phyloP scores from a whole-genome alignment of 2,113 vertebrate genomes.

The Lethenteron camtschaticum region DNA sequence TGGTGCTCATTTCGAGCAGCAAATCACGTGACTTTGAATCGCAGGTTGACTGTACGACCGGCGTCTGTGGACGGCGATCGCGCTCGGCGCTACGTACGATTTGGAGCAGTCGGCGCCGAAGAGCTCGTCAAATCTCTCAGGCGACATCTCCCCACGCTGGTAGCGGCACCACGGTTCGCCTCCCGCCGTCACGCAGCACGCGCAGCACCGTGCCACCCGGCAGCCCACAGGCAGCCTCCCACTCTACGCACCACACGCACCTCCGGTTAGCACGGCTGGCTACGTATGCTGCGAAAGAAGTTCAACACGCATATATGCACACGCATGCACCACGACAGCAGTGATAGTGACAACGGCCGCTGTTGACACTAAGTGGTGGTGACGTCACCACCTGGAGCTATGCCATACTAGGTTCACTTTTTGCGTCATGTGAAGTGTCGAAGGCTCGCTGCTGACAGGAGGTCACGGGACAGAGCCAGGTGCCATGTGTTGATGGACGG shows the following conservation, averaged over 20 bases:
- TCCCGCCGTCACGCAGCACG: constrained; percentile 20
- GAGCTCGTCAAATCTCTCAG: constrained; percentile 25
- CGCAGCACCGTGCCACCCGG: constrained; percentile 25
- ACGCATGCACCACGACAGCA: background rate
- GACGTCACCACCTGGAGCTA: too few species aligned
- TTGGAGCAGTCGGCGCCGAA: constrained; percentile 26
- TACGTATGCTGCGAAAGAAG: background rate
- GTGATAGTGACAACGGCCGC: background rate
- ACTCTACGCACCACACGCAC: constrained; percentile 19
- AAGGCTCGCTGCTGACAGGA: too few species aligned
- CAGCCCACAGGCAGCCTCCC: constrained; percentile 26
- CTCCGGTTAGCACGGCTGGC: background rate
- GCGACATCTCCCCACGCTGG: constrained; percentile 29
- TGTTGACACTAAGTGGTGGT: background rate
- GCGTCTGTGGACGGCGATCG: too few species aligned
- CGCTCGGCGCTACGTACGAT: constrained; percentile 21
- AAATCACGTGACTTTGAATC: too few species aligned
- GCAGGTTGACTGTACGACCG: too few species aligned
- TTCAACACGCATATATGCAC: background rate
- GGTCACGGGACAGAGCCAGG: too few species aligned
- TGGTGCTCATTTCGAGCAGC: too few species aligned
- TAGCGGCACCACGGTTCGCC: constrained; percentile 23
- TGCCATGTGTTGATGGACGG: too few species aligned
- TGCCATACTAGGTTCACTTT: too few species aligned
- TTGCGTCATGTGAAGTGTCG: too few species aligned